A percentile compares a stretch with the other conserved stretches of the same genome.
phyloP scores from a whole-genome alignment of 2,888 invertebrate genomes.

The Drosophila ustulata region DNA sequence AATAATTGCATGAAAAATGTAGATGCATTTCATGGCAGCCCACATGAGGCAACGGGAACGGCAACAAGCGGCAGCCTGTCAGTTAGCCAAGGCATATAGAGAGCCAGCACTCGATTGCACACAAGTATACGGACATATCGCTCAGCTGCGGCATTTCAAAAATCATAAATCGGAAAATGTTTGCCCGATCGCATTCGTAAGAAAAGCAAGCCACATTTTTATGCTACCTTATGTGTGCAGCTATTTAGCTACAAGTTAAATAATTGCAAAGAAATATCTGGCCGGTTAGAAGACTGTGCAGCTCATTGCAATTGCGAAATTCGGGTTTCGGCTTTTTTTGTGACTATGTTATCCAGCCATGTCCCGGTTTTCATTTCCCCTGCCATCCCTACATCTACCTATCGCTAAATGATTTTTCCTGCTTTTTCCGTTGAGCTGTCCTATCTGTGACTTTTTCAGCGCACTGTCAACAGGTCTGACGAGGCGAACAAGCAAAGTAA shows the following conservation, averaged over 20 bases:
- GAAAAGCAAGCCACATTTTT: too few species aligned
- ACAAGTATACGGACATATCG: background rate
- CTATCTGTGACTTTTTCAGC: slow-evolving; percentile 3
- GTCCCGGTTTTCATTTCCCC: background rate
- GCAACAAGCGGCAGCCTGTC: slow-evolving; percentile 9
- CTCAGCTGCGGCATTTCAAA: slow-evolving; percentile 8
- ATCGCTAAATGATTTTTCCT: background rate
- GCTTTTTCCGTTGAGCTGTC: background rate
- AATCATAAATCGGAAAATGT: background rate
- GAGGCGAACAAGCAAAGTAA: background rate
- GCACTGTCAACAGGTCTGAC: slow-evolving; percentile 19
- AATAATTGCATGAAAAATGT: slow-evolving; percentile 62
- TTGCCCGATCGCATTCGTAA: background rate
- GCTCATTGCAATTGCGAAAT: background rate
- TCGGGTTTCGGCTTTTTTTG: background rate
- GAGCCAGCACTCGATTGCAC: background rate
- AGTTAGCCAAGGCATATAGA: slow-evolving; percentile 12
- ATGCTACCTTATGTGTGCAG: too few species aligned
- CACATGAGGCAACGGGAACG: slow-evolving; percentile 23
- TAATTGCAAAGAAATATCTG: background rate
- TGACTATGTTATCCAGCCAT: background rate
- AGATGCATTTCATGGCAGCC: slow-evolving; percentile 48
- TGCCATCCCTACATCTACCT: background rate
- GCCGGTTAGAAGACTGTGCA: background rate
- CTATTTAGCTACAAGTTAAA: background rate